These are phyloP conservation scores for Melanotaenia parkinsoni DNA, from an alignment of 2,797 vertebrate genomes.

Conservation along the genomic window DNA sequence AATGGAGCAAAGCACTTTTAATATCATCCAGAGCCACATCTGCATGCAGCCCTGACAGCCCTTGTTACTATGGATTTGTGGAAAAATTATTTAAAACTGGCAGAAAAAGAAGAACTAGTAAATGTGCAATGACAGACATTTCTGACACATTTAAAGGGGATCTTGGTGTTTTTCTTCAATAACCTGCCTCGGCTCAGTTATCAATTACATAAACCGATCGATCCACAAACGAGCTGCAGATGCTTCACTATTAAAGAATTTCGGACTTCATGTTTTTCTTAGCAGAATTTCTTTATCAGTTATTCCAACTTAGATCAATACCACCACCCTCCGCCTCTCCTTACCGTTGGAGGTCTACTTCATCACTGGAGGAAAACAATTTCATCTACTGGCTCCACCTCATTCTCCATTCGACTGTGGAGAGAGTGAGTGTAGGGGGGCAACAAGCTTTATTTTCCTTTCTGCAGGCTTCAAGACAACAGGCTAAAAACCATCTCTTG, in stretches of 20 bases:
- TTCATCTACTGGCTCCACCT: constrained; percentile 81
- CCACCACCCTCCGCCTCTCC: constrained; percentile 52
- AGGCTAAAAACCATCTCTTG: constrained; percentile 73
- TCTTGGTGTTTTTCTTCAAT: constrained; percentile 19
- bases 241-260: constrained; percentile 28
- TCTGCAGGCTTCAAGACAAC: constrained; percentile 82
- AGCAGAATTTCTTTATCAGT: constrained; percentile 38
- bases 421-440: constrained; percentile 65
- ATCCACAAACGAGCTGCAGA: constrained; percentile 38
- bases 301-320: constrained; percentile 64
- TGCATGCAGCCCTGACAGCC: constrained; percentile 52
- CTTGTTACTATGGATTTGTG: constrained; percentile 45
- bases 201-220: constrained; percentile 53
- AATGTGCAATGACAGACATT: constrained; percentile 2
- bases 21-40: constrained; percentile 44
- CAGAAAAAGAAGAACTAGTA: constrained; percentile 25
- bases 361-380: constrained; percentile 78
- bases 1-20: constrained; percentile 53
- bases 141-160: constrained; percentile 20
- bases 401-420: constrained; percentile 75
- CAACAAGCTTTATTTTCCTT: constrained; percentile 75
- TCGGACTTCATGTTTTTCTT: constrained; percentile 19
- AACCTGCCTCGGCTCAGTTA: constrained; percentile 18
- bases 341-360: constrained; percentile 73
- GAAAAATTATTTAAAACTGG: constrained; percentile 36